Base-by-base conservation (phyloP, 2,888 invertebrate species). In the Thecophora atra region DNA sequence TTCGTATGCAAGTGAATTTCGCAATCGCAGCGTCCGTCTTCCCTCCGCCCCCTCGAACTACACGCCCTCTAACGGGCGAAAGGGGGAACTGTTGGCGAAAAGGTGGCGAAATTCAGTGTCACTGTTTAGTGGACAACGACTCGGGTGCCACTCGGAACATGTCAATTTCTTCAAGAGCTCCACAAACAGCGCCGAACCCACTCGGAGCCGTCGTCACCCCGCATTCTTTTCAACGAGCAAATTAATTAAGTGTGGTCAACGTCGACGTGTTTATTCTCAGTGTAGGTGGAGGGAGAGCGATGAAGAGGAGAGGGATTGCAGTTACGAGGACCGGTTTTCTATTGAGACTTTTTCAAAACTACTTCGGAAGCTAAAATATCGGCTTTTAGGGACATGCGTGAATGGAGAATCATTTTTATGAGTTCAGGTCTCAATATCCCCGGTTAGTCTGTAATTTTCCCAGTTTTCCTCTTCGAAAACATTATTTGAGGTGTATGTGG, bases 1-100 rank as follows among this genome's bases (percentile, higher is more conserved):
- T 78, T 77, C 75, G 73, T 73, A 77, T 76, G 75, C 74, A 78
- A 77, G 77, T 76, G 76, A 76, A 78, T 75, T 70, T 78, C 71
- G 76, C 73, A 75, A 74, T 75, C 71, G 73, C 71, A 56, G 70
- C 44, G 54, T 44, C 70, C 11, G 19, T 19, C 63, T 15, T 60
- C 13, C 52, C 7, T 67, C 13, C 66, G 7, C 58, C 19, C 58
- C 54, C 69, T 26, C 69, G 1, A 60, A 28, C 54, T 44, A 5
- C 37, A 44, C 37, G 21, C 28, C 28, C n/a, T 30, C 54, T 28
- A 13, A 11, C n/a, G n/a, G 44, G 44, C 13, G 44, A 13, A 7
- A 13, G 44, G 44, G 44, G 8, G 47, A 47, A 47, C 15, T 8
- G n/a, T n/a, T 11, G 47, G 2, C 24, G 6, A 51, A 63, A 63